These are phyloP conservation scores for Drosophila cardini DNA, from an alignment of 1,140 invertebrate genomes.

Conservation along the genomic window DNA sequence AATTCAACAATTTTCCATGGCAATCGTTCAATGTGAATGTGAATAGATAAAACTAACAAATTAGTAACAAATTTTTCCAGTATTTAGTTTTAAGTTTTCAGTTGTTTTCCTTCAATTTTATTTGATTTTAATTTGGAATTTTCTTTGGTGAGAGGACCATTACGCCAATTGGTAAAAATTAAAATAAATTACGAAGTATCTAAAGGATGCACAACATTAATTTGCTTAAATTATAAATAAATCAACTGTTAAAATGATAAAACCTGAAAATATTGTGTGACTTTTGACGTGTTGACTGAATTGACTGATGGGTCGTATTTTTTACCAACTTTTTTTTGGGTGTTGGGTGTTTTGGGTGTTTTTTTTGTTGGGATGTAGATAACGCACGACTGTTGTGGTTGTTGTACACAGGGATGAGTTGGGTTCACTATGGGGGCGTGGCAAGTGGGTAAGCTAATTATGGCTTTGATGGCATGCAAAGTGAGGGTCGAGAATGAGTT, in stretches of 20 bases:
- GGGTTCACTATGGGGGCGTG: constrained; percentile 2
- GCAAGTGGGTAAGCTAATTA: constrained; percentile 62
- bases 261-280: constrained; percentile 71
- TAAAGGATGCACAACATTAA: constrained; percentile 12
- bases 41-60: constrained; percentile 38
- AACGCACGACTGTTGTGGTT: constrained; percentile 38
- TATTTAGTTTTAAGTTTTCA: constrained; percentile 25
- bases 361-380: constrained; percentile 37
- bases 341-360: background rate
- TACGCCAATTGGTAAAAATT: constrained; percentile 76
- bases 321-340: background rate
- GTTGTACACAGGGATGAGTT: background rate
- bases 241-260: constrained; percentile 36
- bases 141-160: constrained; percentile 78
- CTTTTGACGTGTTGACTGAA: constrained; percentile 48
- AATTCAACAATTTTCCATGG: constrained; percentile 31
- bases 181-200: constrained; percentile 46
- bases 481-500: constrained; percentile 21
- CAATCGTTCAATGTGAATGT: constrained; percentile 21
- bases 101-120: constrained; percentile 3
- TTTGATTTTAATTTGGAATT: constrained; percentile 51
- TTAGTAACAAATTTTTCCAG: constrained; percentile 27
- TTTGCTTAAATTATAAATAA: constrained; percentile 33
- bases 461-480: constrained; percentile 73
- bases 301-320: constrained; percentile 48